Percentiles rank a stretch among this genome's conserved stretches.
Evolutionary conservation across 2,113 vertebrate genomes (phyloP).

Genomic region (Erinaceus europaeus): DNA sequence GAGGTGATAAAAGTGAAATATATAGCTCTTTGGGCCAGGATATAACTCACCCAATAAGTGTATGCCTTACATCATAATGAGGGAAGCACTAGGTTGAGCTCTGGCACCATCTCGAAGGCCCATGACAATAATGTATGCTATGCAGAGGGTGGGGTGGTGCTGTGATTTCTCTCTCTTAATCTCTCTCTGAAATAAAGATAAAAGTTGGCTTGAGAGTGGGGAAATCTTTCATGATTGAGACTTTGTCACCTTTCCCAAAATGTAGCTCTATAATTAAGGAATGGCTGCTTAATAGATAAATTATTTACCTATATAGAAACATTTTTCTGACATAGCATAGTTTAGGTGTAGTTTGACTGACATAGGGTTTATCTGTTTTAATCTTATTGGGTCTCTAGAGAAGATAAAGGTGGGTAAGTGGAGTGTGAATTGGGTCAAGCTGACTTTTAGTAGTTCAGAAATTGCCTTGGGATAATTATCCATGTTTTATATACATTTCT

Average conservation of each 20-base stretch:
- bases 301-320: neutral
- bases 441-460: neutral
- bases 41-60: too few species aligned
- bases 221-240: too few species aligned
- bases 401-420: neutral
- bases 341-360: neutral
- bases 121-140: too few species aligned
- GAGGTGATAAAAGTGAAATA: slow-evolving; percentile 2
- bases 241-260: too few species aligned
- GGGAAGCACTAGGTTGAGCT: too few species aligned
- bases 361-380: neutral
- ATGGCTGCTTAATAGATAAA: neutral
- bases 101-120: too few species aligned
- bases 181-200: too few species aligned
- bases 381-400: neutral
- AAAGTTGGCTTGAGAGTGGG: too few species aligned
- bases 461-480: neutral
- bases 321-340: neutral
- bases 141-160: too few species aligned
- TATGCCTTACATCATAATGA: too few species aligned
- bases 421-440: neutral
- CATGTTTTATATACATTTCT: neutral
- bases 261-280: too few species aligned
- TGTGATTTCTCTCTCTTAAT: too few species aligned
- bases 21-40: neutral